Conservation (phyloP, 2,797 vertebrate genomes). For the Crenuchus spilurus region DNA sequence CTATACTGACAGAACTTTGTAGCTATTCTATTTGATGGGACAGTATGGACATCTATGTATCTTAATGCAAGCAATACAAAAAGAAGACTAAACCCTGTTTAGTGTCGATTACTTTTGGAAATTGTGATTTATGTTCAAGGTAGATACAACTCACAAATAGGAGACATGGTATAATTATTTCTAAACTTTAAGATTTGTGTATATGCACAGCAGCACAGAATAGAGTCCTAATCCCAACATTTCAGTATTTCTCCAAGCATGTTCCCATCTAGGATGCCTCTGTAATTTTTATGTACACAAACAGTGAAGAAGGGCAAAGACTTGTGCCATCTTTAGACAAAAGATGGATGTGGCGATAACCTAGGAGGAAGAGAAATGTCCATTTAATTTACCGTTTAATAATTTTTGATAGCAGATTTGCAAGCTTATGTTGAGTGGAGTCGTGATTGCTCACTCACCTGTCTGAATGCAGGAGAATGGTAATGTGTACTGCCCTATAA, state of each 20-base stretch:
- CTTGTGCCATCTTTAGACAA: constrained; percentile 89
- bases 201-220: not conserved
- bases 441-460: constrained; percentile 70
- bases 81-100: not conserved
- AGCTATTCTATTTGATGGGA: not conserved
- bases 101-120: not conserved
- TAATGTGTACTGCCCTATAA: constrained; percentile 87
- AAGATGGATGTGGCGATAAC: constrained; percentile 88
- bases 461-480: constrained; percentile 82
- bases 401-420: not conserved
- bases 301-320: constrained; percentile 88
- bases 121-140: not conserved
- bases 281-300: constrained; percentile 82
- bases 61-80: not conserved
- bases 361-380: constrained; percentile 62
- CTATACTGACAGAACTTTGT: not conserved
- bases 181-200: not conserved
- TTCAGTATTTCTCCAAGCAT: not conserved
- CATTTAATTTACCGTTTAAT: not conserved
- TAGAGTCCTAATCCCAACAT: no score
- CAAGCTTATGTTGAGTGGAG: not conserved
- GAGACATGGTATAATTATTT: not conserved
- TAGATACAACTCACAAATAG: not conserved
- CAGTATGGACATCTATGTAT: not conserved
- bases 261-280: constrained; percentile 53